phyloP scores from a whole-genome alignment of 2,113 vertebrate genomes.

The Tupaia chinensis region DNA sequence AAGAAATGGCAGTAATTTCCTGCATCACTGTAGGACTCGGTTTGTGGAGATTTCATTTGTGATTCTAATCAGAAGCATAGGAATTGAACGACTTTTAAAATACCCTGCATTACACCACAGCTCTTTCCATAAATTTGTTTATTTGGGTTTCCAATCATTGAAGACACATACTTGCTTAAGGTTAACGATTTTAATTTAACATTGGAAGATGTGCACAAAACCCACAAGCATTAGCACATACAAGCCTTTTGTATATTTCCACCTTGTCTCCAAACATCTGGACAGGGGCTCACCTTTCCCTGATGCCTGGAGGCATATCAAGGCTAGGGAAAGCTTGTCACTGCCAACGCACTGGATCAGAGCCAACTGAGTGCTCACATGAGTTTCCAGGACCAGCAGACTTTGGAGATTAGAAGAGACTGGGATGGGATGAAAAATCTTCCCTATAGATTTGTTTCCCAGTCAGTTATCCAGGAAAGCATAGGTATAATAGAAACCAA shows the following conservation, averaged over 20 bases:
- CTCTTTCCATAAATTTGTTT: slow-evolving; percentile 13
- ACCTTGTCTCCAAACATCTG: slow-evolving; percentile 42
- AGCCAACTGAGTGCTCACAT: background rate
- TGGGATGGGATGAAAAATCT: background rate
- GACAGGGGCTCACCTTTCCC: background rate
- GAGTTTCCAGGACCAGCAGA: background rate
- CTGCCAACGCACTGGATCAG: background rate
- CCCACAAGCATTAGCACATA: background rate
- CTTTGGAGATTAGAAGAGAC: background rate
- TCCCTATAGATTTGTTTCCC: background rate
- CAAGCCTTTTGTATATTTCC: background rate
- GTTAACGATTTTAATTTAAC: slow-evolving; percentile 25
- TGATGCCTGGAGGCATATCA: background rate
- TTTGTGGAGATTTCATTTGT: background rate
- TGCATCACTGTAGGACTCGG: background rate
- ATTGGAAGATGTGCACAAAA: slow-evolving; percentile 5
- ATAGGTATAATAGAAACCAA: background rate
- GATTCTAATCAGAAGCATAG: slow-evolving; percentile 20
- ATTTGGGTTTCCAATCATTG: background rate
- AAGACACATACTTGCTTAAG: background rate
- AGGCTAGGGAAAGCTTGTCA: background rate
- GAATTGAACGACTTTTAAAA: background rate
- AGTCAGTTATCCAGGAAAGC: background rate
- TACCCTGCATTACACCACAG: background rate
- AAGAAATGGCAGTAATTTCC: slow-evolving; percentile 14